phyloP scores from a whole-genome alignment of 2,888 invertebrate genomes.

The Napeogenes inachia region DNA sequence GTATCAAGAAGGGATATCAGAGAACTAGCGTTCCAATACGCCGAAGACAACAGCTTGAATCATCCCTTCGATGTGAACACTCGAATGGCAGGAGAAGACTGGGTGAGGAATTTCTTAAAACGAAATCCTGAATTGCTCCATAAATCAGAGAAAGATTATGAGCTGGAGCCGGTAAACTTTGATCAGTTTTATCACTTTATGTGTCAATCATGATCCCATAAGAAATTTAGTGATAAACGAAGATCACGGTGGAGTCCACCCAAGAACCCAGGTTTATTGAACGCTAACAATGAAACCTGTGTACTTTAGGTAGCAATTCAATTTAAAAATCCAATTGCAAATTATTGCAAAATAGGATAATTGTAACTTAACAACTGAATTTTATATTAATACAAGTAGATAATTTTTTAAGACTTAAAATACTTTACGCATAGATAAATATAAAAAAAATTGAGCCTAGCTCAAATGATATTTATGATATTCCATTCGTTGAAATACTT shows the following conservation, averaged over 20 bases:
- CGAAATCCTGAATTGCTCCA: constrained; percentile 66
- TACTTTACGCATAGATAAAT: constrained; percentile 27
- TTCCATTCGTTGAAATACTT: constrained; percentile 39
- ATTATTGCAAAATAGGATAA: constrained; percentile 14
- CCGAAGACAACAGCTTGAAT: constrained; percentile 64
- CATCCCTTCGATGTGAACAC: constrained; percentile 70
- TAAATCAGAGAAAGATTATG: constrained; percentile 57
- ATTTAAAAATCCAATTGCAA: constrained; percentile 14
- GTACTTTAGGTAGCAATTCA: constrained; percentile 19
- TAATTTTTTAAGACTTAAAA: constrained; percentile 24
- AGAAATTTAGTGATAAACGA: constrained; percentile 28
- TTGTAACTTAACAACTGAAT: constrained; percentile 24
- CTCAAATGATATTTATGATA: constrained; percentile 31
- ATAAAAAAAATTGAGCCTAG: constrained; percentile 30
- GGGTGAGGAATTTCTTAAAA: constrained; percentile 72
- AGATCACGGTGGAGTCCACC: constrained; percentile 48
- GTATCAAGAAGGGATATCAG: constrained; percentile 69
- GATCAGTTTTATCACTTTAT: constrained; percentile 74
- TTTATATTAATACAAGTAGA: constrained; percentile 19
- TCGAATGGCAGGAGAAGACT: constrained; percentile 72
- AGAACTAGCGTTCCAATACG: constrained; percentile 72
- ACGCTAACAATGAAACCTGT: constrained; percentile 9
- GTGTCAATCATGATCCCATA: constrained; percentile 67
- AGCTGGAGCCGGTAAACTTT: constrained; percentile 69
- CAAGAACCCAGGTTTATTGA: constrained; percentile 42